Conservation (phyloP, 1,140 invertebrate species). For the Caenorhabditis tropicalis region DNA sequence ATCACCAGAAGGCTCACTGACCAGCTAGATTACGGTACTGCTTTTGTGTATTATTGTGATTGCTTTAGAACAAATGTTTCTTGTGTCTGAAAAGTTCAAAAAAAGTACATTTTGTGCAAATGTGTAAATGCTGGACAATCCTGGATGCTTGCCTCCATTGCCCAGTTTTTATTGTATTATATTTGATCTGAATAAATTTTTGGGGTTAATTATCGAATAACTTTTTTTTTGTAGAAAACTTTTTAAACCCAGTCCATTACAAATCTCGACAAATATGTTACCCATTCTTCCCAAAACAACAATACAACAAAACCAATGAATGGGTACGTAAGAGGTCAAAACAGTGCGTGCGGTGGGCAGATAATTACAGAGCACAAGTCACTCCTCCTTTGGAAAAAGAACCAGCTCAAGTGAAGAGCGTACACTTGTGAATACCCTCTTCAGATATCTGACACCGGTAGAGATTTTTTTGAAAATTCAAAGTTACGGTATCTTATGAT, state of each 20-base stretch:
- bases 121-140: neutral
- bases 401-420: conserved; percentile 14
- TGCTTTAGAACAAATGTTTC: neutral
- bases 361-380: conserved; percentile 39
- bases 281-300: conserved; percentile 1
- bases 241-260: neutral
- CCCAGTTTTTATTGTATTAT: neutral
- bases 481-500: neutral
- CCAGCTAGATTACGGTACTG: neutral
- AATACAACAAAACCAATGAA: conserved; percentile 11
- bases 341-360: neutral
- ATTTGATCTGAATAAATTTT: neutral
- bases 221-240: neutral
- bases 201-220: neutral
- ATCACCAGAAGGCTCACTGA: neutral
- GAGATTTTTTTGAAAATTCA: neutral
- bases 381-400: neutral
- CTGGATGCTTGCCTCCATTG: neutral
- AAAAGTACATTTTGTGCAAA: neutral
- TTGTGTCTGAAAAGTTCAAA: neutral
- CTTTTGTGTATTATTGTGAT: neutral
- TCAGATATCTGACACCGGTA: neutral
- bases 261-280: conserved; percentile 20
- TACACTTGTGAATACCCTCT: neutral
- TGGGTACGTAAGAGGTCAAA: conserved; percentile 36